Percentiles rank a stretch among this genome's conserved stretches.
phyloP scores from a whole-genome alignment of 2,888 invertebrate genomes.

The Chironomus riparius region DNA sequence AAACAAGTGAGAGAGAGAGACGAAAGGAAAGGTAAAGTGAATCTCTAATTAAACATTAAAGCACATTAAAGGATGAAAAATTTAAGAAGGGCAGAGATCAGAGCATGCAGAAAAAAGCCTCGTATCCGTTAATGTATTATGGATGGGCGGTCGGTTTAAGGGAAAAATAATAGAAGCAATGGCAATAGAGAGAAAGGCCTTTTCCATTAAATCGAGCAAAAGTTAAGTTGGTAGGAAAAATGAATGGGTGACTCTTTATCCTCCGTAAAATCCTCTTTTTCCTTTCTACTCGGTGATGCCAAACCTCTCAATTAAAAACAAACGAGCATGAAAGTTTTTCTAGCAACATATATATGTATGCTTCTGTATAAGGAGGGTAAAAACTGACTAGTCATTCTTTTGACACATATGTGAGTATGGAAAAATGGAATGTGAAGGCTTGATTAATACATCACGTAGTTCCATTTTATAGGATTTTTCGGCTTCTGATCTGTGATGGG shows the following conservation, averaged over 20 bases:
- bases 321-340: background rate
- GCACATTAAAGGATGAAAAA: background rate
- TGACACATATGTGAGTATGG: background rate
- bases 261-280: background rate
- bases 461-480: slow-evolving; percentile 13
- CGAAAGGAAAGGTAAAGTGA: background rate
- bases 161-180: background rate
- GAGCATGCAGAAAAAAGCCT: background rate
- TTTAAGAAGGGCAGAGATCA: background rate
- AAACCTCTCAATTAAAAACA: slow-evolving; percentile 12
- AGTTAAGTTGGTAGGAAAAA: background rate
- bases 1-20: background rate
- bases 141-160: background rate
- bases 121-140: background rate
- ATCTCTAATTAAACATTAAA: background rate
- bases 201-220: background rate
- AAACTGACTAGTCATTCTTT: background rate
- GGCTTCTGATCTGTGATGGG: slow-evolving; percentile 2
- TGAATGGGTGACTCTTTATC: background rate
- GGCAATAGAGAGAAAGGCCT: background rate
- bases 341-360: background rate
- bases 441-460: slow-evolving; percentile 23
- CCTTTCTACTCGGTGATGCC: background rate
- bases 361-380: background rate
- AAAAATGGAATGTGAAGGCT: background rate